Base-by-base conservation (phyloP, 2,797 vertebrate genomes). In the Gorsachius magnificus region DNA sequence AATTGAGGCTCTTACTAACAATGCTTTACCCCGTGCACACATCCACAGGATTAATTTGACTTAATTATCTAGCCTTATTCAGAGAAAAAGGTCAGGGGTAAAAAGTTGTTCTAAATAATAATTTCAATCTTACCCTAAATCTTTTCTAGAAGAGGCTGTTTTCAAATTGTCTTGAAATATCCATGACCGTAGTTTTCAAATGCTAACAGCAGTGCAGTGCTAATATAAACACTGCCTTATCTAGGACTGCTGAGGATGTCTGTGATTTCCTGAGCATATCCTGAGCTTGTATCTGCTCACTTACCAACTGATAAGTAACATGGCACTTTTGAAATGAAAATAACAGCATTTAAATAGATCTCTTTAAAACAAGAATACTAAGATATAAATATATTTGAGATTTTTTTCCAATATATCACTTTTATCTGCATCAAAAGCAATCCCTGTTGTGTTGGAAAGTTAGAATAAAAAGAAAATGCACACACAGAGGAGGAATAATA, bases 241-340 rank as follows among this genome's bases (percentile, higher is more conserved):
- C 96, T 94, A 48, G 38, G 76, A 19, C 70, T 81, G 53, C 65
- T 91, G 91, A 94, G 87, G 84, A 90, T 50, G 61, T 86, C 63
- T 90, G 91, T 43, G 91, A 48, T 89, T 95, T 95, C 95, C 95
- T 95, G 85, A 83, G 57, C 91, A 86, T 58, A 95, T 95, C 91
- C 95, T 95, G 87, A 91, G 43, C 66, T 92, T 78, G 57, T 65
- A 86, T 86, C 61, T 15, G 11, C 66, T 86, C 69, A 58, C 22
- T 95, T 61, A 75, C 24, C 24, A 71, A 56, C 50, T 56, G 63
- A 50, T 83, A 89, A 93, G 46, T 61, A 93, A 53, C 41, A 16
- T 5, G 25, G 36, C 46, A 65, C 16, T 86, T 89, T 54, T 88
- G 68, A 88, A 93, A 68, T 65, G 7, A 87, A 89, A 89, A 85